These are phyloP conservation scores for Ectemnius lituratus DNA, from an alignment of 2,888 invertebrate genomes.

Conservation along the genomic window DNA sequence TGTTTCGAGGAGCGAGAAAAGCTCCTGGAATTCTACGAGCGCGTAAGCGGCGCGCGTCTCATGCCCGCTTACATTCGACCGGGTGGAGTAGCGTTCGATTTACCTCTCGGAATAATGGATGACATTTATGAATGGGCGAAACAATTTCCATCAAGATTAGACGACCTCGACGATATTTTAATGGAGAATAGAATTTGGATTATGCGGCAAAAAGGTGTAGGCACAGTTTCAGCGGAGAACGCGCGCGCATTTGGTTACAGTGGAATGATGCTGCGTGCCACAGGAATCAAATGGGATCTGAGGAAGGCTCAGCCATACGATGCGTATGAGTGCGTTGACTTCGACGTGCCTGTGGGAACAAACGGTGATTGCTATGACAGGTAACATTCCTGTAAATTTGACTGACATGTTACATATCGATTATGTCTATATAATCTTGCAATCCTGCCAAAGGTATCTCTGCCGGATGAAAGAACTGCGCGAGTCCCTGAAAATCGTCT, in stretches of 20 bases:
- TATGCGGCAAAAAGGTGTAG: conserved; percentile 93
- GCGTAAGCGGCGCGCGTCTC: conserved; percentile 98
- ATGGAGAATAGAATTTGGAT: conserved; percentile 97
- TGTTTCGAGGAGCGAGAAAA: conserved; percentile 99
- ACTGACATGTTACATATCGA: background rate
- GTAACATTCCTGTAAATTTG: conserved; percentile 73
- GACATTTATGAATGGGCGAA: conserved; percentile 95
- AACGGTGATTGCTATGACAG: conserved; percentile 99
- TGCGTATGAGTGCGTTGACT: conserved; percentile 95
- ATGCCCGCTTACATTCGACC: conserved; percentile 99
- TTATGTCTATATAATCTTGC: background rate
- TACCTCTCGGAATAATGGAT: conserved; percentile 97
- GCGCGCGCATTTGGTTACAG: conserved; percentile 98
- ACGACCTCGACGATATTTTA: conserved; percentile 97
- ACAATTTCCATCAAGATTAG: conserved; percentile 93
- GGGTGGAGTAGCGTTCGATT: conserved; percentile 95
- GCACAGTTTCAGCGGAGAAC: conserved; percentile 93
- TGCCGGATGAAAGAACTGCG: conserved; percentile 96
- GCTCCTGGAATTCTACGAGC: conserved; percentile 99
- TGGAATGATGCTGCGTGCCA: conserved; percentile 98
- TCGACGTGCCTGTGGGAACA: conserved; percentile 97
- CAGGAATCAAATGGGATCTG: conserved; percentile 99
- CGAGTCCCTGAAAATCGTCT: conserved; percentile 94
- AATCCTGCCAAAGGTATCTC: conserved; percentile 84
- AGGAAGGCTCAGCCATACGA: conserved; percentile 98